Percentiles rank a stretch among this genome's conserved stretches.
These are phyloP conservation scores for Pithys albifrons DNA, from an alignment of 2,113 vertebrate genomes.

Conservation along the genomic window DNA sequence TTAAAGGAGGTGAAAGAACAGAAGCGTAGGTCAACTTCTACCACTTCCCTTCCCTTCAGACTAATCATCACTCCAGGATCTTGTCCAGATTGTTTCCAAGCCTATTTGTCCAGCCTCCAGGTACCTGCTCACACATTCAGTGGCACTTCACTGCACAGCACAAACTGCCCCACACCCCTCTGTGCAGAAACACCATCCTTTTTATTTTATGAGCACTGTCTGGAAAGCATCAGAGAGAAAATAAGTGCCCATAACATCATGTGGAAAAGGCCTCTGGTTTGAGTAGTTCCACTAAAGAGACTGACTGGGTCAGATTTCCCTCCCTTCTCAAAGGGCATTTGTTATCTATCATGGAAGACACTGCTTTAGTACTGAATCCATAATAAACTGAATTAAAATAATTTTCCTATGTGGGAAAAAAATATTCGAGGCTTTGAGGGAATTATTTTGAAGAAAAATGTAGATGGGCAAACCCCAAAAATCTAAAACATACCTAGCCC, in stretches of 20 bases:
- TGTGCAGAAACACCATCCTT: neutral
- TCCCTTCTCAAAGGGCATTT: neutral
- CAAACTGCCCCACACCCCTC: neutral
- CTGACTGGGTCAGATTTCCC: neutral
- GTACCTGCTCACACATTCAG: accelerated
- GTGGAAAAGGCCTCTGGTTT: neutral
- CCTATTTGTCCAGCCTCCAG: neutral
- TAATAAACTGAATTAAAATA: neutral
- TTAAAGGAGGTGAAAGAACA: neutral
- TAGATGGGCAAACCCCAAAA: neutral
- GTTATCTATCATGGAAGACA: neutral
- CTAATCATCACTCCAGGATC: neutral
- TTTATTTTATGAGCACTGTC: neutral
- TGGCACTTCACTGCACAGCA: neutral
- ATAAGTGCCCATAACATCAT: neutral
- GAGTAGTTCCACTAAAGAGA: neutral
- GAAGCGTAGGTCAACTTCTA: neutral
- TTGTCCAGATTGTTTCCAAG: neutral
- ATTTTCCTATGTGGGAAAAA: accelerated
- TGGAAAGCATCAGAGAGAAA: neutral
- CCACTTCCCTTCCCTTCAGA: neutral
- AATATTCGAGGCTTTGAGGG: neutral
- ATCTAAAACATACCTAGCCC: neutral
- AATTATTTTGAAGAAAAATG: neutral
- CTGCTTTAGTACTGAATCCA: neutral